Evolutionary conservation across 2,888 invertebrate species (phyloP), one percentile per base, ranked within the genome.

Genomic region (Dimorphilus gyrociliatus): DNA sequence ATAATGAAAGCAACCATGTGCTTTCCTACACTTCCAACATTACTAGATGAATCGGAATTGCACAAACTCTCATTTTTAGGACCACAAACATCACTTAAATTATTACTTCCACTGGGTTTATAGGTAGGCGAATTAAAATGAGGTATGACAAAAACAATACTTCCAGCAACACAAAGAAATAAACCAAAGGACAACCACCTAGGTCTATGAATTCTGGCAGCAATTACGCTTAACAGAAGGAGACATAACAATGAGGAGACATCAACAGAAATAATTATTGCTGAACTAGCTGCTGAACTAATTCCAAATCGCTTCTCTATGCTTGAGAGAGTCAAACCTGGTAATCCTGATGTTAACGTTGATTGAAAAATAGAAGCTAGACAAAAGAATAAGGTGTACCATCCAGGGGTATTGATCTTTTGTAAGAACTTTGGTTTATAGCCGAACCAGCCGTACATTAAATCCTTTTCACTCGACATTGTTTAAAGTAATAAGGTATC

Each of bases 251-350:
- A 50, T 3, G 55, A 53, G 4, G 53, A 50, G 16, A 55, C 38
- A 32, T 59, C 57, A 28, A 55, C 55, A 19, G 53, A 45, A 28
- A 51, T 51, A 17, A 53, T 51, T 19, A 56, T 48, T 34, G 53
- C 44, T 12, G 55, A 52, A 15, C 54, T 49, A n/a, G 45, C 42
- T 19, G 50, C 46, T 34, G 53, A 53, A 15, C 51, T 42, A 23
- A 57, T 41, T 32, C 46, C 45, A 35, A 55, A 58, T 5, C 56
- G 42, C 25, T 51, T 44, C 36, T 58, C 57, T 2, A 55, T 42
- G 12, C 51, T 47, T 7, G 56, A 48, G 10, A 53, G 47, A 33
- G 50, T 51, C 1, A 56, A 55, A 2, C 42, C 42, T 14, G 37
- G 15, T 16, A 41, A 24, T 10, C 24, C 38, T 28, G 26, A 35